These are phyloP conservation scores for Phalloptychus januarius DNA, from an alignment of 2,797 vertebrate species.

Conservation along the genomic window DNA sequence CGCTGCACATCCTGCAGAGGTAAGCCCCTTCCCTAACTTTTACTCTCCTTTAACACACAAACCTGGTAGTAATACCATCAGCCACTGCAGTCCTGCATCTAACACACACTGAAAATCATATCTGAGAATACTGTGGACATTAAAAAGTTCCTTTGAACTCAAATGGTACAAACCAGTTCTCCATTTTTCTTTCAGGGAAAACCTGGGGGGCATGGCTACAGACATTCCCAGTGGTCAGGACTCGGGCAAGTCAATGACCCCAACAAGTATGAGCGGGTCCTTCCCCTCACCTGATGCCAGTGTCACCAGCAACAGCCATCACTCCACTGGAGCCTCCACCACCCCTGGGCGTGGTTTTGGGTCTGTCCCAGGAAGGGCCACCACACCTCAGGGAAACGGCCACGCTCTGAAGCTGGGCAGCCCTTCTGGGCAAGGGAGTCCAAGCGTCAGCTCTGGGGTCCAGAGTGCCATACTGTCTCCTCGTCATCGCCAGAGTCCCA, in stretches of 20 bases:
- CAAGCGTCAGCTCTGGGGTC: slow-evolving; percentile 54
- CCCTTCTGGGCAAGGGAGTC: slow-evolving; percentile 83
- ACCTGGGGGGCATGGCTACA: slow-evolving; percentile 83
- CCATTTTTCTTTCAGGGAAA: slow-evolving; percentile 81
- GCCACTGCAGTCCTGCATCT: not conserved
- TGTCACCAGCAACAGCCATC: slow-evolving; percentile 87
- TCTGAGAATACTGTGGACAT: not conserved
- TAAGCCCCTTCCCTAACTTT: slow-evolving; percentile 54
- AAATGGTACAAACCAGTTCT: not conserved
- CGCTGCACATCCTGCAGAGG: slow-evolving; percentile 96
- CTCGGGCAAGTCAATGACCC: slow-evolving; percentile 86
- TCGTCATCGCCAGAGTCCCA: slow-evolving; percentile 79
- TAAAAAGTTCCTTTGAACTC: not conserved
- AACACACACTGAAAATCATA: not conserved
- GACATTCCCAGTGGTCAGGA: slow-evolving; percentile 83
- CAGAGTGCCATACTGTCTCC: slow-evolving; percentile 62
- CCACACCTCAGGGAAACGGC: slow-evolving; percentile 90
- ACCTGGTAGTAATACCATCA: not conserved
- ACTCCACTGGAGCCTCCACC: slow-evolving; percentile 77
- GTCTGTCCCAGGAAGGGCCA: slow-evolving; percentile 79
- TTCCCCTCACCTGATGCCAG: slow-evolving; percentile 85
- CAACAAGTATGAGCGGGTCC: slow-evolving; percentile 83
- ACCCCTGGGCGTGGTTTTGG: slow-evolving; percentile 85
- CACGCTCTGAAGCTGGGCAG: slow-evolving; percentile 88
- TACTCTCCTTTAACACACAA: not conserved